Evolutionary conservation across 2,113 vertebrate species (phyloP).

Genomic region (Sterrhoptilus dennistouni): DNA sequence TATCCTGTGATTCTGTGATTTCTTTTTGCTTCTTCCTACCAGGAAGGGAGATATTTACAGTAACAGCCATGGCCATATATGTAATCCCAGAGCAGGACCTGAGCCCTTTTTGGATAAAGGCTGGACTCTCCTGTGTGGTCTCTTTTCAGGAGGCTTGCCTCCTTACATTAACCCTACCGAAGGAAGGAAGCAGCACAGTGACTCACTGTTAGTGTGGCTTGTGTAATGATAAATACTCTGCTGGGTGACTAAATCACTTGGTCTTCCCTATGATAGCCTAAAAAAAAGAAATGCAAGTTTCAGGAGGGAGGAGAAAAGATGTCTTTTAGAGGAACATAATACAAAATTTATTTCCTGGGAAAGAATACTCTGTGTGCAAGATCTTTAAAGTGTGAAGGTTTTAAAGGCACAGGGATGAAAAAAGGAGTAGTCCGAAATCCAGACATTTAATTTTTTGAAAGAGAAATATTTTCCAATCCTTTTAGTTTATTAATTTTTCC

Average conservation of each 20-base stretch:
- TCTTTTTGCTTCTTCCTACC: neutral
- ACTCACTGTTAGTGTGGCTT: neutral
- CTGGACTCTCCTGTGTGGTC: neutral
- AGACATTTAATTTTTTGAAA: neutral
- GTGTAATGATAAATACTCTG: neutral
- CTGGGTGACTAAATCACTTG: neutral
- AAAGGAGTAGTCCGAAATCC: neutral
- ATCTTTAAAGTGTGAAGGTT: neutral
- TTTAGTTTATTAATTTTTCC: neutral
- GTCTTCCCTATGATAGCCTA: neutral
- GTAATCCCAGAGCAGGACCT: neutral
- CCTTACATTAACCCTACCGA: neutral
- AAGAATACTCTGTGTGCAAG: neutral
- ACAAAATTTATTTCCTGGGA: neutral
- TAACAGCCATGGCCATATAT: accelerated
- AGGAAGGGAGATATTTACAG: neutral
- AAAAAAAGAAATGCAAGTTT: neutral
- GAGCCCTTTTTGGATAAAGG: neutral
- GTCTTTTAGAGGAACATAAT: neutral
- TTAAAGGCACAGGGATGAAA: neutral
- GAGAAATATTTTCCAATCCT: neutral
- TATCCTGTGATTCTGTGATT: neutral
- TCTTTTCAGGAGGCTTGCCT: neutral
- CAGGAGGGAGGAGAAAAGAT: neutral
- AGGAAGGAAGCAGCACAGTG: neutral